These are phyloP conservation scores for Danio albolineatus DNA, from an alignment of 2,797 vertebrate genomes.

Conservation along the genomic window DNA sequence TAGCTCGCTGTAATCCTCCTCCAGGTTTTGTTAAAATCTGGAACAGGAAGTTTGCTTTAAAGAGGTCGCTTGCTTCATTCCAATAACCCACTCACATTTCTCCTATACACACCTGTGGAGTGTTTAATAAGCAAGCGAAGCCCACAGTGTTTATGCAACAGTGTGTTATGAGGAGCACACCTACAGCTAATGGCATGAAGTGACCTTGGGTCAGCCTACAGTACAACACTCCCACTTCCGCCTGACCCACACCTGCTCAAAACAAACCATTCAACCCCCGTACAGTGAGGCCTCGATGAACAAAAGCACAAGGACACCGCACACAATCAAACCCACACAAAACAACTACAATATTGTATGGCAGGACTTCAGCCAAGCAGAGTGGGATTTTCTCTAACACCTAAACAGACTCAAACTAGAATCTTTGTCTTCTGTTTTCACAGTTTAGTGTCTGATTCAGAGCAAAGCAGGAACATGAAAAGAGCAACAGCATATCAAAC, in stretches of 20 bases:
- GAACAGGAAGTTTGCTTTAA: background rate
- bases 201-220: constrained; percentile 40
- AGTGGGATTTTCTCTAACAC: constrained; percentile 21
- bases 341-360: constrained; percentile 24
- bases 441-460: constrained; percentile 2
- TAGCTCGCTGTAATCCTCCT: background rate
- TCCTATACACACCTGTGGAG: constrained; percentile 49
- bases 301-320: constrained; percentile 31
- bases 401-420: constrained; percentile 9
- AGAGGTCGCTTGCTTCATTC: background rate
- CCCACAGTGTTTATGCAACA: constrained; percentile 43
- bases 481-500: constrained; percentile 16
- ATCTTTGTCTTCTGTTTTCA: background rate
- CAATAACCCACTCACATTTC: constrained; percentile 7
- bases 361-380: constrained; percentile 30
- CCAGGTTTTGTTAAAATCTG: background rate
- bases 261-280: constrained; percentile 39
- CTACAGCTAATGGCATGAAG: constrained; percentile 36
- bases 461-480: constrained; percentile 1
- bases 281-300: constrained; percentile 26
- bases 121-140: constrained; percentile 43
- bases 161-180: constrained; percentile 26
- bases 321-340: constrained; percentile 35
- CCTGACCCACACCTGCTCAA: constrained; percentile 30
- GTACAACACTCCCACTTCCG: constrained; percentile 34